A percentile compares a stretch with the other conserved stretches of the same genome.
phyloP scores from a whole-genome alignment of 2,888 invertebrate genomes.

The Mesorhabditis belari region DNA sequence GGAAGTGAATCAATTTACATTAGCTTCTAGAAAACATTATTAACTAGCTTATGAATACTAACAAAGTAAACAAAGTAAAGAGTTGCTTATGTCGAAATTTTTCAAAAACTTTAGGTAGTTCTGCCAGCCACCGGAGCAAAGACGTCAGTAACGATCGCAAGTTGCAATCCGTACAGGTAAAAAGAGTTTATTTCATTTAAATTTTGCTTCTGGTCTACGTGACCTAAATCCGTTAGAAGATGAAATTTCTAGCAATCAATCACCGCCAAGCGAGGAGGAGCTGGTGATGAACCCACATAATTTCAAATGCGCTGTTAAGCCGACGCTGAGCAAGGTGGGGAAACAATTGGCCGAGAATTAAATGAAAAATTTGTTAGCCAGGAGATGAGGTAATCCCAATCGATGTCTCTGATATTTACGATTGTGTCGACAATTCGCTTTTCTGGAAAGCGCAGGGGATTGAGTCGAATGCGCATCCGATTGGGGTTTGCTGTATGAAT shows the following conservation, averaged over 20 bases:
- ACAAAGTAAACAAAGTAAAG: constrained; percentile 21
- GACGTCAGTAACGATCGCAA: constrained; percentile 26
- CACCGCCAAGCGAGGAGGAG: constrained; percentile 20
- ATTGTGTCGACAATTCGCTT: constrained; percentile 33
- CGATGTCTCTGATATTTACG: constrained; percentile 34
- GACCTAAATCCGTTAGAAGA: neutral
- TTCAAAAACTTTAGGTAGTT: neutral
- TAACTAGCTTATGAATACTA: too few relatives aligned
- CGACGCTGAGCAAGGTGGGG: constrained; percentile 13
- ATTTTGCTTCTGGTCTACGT: too few relatives aligned
- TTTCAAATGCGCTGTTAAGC: constrained; percentile 21
- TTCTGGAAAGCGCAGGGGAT: constrained; percentile 36
- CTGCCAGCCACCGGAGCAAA: constrained; percentile 1
- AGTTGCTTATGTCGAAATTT: neutral
- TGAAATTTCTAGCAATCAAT: too few relatives aligned
- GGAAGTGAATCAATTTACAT: too few relatives aligned
- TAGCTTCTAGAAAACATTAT: neutral
- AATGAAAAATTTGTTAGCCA: constrained; percentile 3
- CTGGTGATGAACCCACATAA: constrained; percentile 19
- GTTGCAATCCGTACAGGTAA: constrained; percentile 27
- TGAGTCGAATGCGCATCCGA: constrained; percentile 18
- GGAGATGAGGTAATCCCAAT: constrained; percentile 25
- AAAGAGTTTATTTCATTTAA: too few relatives aligned
- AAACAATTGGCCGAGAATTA: neutral
- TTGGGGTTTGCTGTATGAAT: constrained; percentile 39